Base-by-base conservation (phyloP, 1,140 invertebrate species). In the Carcinoscorpius rotundicauda region DNA sequence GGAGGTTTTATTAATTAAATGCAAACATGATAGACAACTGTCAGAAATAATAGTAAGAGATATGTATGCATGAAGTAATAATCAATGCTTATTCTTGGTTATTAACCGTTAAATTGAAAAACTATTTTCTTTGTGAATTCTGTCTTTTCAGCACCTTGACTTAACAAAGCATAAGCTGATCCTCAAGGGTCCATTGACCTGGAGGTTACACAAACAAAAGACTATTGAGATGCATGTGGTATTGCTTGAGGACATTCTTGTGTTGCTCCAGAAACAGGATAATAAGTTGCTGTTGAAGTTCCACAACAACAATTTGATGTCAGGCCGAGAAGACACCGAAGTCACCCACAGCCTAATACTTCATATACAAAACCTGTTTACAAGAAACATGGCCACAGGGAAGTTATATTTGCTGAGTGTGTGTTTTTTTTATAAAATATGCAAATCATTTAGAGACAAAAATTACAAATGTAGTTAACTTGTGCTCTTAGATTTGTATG, bases 231-330 rank as follows among this genome's bases (percentile, higher is more conserved):
- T 96, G 64, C 89, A 93, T 74, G 88, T 93, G 8, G 81, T 97
- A 50, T 77, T 97, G 8, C 81, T 96, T 62, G 89, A 96, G 73
- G 87, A 92, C 72, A 84, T 88, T 72, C 85, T 97, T 69, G 85
- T 97, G 49, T 80, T 97, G 58, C 78, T 97, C 49, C 90, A 93
- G 72, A 88, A 88, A 73, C 86, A 90, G 73, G 89, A 90, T 70
- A 91, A 95, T 67, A 89, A 87, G 74, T 91, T 86, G 73, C 79
- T 89, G 48, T 77, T 93, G 6, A 92, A 93, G 75, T 87, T 85
- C 74, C 86, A 87, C 78, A 79, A 75, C 69, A 80, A 76, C 49
- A 78, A 76, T 63, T 71, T 74, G 48, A 76, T 73, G 5, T 69
- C 73, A 51, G 75, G 75, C 5, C 62, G 77, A 61, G 79, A 81